phyloP scores from a whole-genome alignment of 2,797 vertebrate genomes.

The Diplodus sargus region DNA sequence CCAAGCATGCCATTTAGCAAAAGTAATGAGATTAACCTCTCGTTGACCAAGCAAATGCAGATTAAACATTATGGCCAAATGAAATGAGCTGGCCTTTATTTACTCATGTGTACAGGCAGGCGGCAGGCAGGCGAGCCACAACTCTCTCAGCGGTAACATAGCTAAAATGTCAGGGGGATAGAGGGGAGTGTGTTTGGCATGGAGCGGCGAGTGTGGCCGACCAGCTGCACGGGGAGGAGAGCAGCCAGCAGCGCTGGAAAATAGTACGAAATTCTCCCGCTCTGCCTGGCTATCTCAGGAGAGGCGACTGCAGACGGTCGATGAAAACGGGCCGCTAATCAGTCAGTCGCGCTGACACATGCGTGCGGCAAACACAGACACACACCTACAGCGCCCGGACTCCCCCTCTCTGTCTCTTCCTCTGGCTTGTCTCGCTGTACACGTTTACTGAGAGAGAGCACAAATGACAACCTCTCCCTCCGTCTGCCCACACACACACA shows the following conservation, averaged over 20 bases:
- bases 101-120: conserved; percentile 66
- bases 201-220: conserved; percentile 61
- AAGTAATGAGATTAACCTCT: conserved; percentile 82
- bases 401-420: conserved; percentile 5
- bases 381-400: conserved; percentile 37
- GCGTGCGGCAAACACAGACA: conserved; percentile 45
- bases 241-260: conserved; percentile 58
- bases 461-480: conserved; percentile 26
- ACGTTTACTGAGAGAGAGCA: conserved; percentile 38
- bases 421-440: conserved; percentile 1
- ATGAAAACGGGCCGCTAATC: conserved; percentile 71
- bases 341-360: conserved; percentile 66
- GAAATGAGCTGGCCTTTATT: conserved; percentile 76
- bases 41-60: conserved; percentile 77
- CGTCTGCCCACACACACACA: conserved; percentile 33
- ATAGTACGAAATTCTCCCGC: conserved; percentile 55
- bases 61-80: conserved; percentile 77
- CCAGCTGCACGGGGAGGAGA: conserved; percentile 67
- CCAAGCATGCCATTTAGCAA: conserved; percentile 74
- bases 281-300: conserved; percentile 54
- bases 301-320: conserved; percentile 58
- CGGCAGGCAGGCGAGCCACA: conserved; percentile 69
- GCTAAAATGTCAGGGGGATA: conserved; percentile 77
- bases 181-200: conserved; percentile 73
- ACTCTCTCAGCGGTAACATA: conserved; percentile 70